Percentiles rank a stretch among this genome's conserved stretches.
Conservation (phyloP, 2,113 vertebrate species). For the Caranx melampygus region DNA sequence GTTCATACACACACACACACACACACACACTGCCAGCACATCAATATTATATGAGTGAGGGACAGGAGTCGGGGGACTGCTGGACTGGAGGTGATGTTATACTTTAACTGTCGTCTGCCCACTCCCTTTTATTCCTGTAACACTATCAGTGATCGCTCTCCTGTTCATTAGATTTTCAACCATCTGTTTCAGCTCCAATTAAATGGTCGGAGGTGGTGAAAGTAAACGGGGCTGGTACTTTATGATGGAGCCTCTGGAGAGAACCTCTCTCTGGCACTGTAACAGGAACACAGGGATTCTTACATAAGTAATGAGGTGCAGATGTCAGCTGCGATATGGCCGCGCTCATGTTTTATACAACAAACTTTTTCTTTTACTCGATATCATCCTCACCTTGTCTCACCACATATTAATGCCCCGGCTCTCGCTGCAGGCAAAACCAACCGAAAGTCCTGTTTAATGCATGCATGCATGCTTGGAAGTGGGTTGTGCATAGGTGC, state of each 20-base stretch:
- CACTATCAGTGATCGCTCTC: constrained; percentile 9
- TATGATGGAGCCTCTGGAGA: constrained; percentile 55
- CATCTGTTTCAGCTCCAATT: constrained; percentile 70
- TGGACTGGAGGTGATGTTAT: constrained; percentile 19
- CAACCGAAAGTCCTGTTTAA: constrained; percentile 34
- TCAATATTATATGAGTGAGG: constrained; percentile 67
- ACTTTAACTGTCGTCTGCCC: constrained; percentile 25
- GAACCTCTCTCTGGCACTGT: constrained; percentile 51
- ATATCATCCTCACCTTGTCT: constrained; percentile 47
- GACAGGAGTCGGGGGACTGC: constrained; percentile 22
- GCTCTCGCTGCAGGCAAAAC: constrained; percentile 14
- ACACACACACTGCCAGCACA: constrained; percentile 44
- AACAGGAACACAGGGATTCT: constrained; percentile 61
- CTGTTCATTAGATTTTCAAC: constrained; percentile 48
- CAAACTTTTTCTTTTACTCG: constrained; percentile 61
- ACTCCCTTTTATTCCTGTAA: constrained; percentile 13
- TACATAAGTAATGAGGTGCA: constrained; percentile 78
- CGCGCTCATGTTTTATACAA: constrained; percentile 73
- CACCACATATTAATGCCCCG: neutral
- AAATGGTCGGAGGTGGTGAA: constrained; percentile 57
- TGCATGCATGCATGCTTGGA: neutral
- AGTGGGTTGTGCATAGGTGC: constrained; percentile 1
- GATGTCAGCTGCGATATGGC: constrained; percentile 72
- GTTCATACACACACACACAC: constrained; percentile 16
- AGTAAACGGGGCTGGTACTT: constrained; percentile 38